Evolutionary conservation across 2,113 vertebrate genomes (phyloP), one percentile per base, ranked within the genome.

Genomic region (Phoenicopterus ruber): DNA sequence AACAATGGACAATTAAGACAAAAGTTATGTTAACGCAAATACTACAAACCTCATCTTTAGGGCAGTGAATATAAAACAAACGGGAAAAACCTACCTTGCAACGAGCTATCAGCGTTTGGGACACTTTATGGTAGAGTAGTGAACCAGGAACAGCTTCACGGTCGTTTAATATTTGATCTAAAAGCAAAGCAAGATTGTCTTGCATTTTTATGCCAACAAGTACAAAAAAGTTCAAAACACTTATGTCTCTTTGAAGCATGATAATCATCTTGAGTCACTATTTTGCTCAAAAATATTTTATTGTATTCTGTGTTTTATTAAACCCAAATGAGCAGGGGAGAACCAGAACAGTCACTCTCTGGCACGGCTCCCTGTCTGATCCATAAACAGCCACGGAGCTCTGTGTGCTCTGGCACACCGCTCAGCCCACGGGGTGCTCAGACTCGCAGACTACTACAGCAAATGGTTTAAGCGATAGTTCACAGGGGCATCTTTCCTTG

Each of bases 1-100:
- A 81, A 42, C 2, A 7, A 21, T 0, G 26, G 38, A 92, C 17
- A 84, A 58, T 76, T 90, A 93, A 70, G 32, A 88, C 32, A 88
- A 11, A 81, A 84, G 36, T 40, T 80, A 82, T 1, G 42, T 34
- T 34, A 90, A 36, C 10, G 40, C 34, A 92, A 32, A 72, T 29
- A 83, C 18, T 57, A 38, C 79, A 90, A 28, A 6, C 5, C 7
- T 72, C 25, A 61, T 46, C 19, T 81, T 81, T 29, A 62, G 18
- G 44, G 11, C 24, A 77, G 11, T 17, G 13, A 88, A 44, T 9
- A 59, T 6, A 62, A 67, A 72, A 96, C 47, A 95, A 81, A 67
- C 7, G n/a, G 46, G 38, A 34, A 79, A 92, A 74, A 76, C 95
- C 31, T 96, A 99, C 99, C 99, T 99, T 99, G 97, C 99, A 99